Conservation (phyloP, 2,797 vertebrate species). For the Bovichtus variegatus region DNA sequence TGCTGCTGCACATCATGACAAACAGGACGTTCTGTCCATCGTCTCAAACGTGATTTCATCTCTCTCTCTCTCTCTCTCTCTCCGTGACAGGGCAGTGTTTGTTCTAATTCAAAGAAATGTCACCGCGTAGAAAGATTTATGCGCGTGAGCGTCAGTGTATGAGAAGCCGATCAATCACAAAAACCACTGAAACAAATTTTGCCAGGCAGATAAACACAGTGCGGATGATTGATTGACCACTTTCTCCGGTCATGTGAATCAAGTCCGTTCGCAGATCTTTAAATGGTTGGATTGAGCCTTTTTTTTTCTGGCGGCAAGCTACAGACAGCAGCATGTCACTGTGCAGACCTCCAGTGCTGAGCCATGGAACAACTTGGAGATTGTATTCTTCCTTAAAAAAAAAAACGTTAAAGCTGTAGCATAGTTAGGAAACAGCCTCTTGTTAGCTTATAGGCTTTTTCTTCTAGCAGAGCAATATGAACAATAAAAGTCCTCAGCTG, state of each 20-base stretch:
- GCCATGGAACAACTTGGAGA: neutral
- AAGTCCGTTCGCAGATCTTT: conserved; percentile 15
- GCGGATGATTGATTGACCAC: conserved; percentile 22
- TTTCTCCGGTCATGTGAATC: conserved; percentile 34
- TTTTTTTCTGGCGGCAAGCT: neutral
- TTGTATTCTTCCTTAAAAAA: neutral
- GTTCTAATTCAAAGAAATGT: conserved; percentile 40
- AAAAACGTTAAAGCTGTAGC: neutral
- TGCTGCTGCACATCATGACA: conserved; percentile 60
- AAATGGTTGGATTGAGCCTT: neutral
- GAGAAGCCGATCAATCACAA: conserved; percentile 40
- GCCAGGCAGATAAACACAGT: conserved; percentile 21
- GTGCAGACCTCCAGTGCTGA: neutral
- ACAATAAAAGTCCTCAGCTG: too few species aligned
- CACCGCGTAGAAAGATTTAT: conserved; percentile 21
- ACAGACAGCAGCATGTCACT: too few species aligned
- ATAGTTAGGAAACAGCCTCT: neutral
- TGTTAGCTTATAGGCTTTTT: neutral
- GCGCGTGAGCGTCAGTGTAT: conserved; percentile 5
- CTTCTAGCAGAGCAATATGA: neutral
- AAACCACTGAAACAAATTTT: conserved; percentile 28
- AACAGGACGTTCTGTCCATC: conserved; percentile 40
- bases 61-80: neutral
- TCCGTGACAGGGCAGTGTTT: conserved; percentile 22
- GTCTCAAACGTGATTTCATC: conserved; percentile 34